Conservation (phyloP, 1,140 invertebrate genomes). For the Temnothorax curvispinosus region DNA sequence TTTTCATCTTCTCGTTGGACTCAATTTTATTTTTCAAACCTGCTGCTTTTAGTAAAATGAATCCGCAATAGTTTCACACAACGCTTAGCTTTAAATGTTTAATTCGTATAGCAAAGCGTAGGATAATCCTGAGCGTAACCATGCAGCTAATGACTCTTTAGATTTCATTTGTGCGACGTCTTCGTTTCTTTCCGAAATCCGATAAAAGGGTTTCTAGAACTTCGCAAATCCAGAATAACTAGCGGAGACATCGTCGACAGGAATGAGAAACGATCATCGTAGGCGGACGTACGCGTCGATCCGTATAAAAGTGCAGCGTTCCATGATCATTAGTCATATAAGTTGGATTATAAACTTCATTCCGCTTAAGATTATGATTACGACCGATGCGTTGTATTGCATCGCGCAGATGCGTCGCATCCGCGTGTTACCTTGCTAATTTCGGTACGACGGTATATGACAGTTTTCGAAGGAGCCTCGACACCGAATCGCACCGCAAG, state of each 20-base stretch:
- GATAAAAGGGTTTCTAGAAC: slow-evolving; percentile 14
- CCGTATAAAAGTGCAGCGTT: not conserved
- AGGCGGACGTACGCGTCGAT: not conserved
- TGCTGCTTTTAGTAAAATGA: slow-evolving; percentile 36
- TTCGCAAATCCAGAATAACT: slow-evolving; percentile 52
- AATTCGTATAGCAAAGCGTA: not conserved
- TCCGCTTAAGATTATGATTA: not conserved
- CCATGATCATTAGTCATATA: slow-evolving; percentile 19
- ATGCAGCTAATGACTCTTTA: slow-evolving; percentile 38
- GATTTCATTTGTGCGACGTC: slow-evolving; percentile 5
- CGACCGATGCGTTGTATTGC: not conserved
- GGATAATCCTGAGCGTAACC: not conserved
- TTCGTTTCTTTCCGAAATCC: not conserved
- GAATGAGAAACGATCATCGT: not conserved
- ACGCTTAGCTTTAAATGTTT: slow-evolving; percentile 5
- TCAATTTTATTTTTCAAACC: not conserved
- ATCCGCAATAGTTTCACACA: not conserved
- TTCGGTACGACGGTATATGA: not conserved
- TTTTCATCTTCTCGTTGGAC: not conserved
- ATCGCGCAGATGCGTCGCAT: not conserved
- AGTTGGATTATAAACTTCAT: slow-evolving; percentile 2
- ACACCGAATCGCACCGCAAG: not conserved
- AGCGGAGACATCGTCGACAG: not conserved
- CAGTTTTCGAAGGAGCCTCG: slow-evolving; percentile 2
- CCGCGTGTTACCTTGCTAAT: not conserved